Percentiles rank a stretch among this genome's conserved stretches.
These are phyloP conservation scores for Ceriagrion tenellum DNA, from an alignment of 2,888 invertebrate species.

Conservation along the genomic window DNA sequence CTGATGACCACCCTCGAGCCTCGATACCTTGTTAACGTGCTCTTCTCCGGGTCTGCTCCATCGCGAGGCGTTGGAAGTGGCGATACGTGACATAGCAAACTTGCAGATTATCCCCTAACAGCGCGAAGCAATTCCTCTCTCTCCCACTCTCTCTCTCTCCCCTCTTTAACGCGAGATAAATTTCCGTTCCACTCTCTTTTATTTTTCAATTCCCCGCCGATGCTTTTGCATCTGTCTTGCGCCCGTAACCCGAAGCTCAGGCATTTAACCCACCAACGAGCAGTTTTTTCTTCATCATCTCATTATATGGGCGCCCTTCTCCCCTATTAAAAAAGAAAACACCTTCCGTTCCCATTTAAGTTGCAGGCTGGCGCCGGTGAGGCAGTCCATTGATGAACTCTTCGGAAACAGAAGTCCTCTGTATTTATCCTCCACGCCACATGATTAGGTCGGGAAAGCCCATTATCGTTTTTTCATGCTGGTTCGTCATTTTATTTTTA, in stretches of 20 bases:
- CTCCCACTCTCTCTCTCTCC: background rate
- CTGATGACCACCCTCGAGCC: conserved; percentile 14
- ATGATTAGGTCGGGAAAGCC: background rate
- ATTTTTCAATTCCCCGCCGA: conserved; percentile 10
- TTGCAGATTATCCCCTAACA: conserved; percentile 24
- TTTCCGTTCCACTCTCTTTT: background rate
- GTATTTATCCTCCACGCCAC: background rate
- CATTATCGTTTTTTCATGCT: background rate
- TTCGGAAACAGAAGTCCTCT: conserved; percentile 40
- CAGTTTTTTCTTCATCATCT: conserved; percentile 33
- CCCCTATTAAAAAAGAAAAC: background rate
- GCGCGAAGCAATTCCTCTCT: conserved; percentile 10
- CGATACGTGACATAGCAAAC: conserved; percentile 36
- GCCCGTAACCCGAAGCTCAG: conserved; percentile 27
- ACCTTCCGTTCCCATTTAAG: conserved; percentile 4
- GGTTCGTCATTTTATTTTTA: background rate
- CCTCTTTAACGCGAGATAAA: conserved; percentile 8
- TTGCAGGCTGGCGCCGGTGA: conserved; percentile 3
- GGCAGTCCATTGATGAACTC: conserved; percentile 50
- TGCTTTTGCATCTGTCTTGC: background rate
- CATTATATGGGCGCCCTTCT: background rate
- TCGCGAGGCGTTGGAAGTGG: background rate
- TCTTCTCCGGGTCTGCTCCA: background rate
- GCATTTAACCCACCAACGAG: background rate
- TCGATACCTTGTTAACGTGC: conserved; percentile 29